Conservation (phyloP, 2,113 vertebrate genomes). For the Cettia cetti region DNA sequence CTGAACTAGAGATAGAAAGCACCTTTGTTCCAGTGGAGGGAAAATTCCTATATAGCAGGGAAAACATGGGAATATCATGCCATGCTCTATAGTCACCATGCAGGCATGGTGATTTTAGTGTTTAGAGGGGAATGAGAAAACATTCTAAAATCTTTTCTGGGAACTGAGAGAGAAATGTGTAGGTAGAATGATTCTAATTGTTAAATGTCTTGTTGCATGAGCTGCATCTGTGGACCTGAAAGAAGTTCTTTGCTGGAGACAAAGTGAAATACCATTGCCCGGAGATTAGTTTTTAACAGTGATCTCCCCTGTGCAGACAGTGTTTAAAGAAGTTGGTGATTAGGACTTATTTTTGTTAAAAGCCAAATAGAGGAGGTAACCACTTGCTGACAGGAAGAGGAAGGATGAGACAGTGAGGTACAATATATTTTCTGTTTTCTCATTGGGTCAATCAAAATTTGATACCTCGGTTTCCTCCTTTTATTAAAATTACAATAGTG, state of each 20-base stretch:
- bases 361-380: not conserved
- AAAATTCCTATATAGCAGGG: not conserved
- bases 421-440: not conserved
- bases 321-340: not conserved
- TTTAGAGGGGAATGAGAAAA: not conserved
- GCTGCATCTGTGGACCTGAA: not conserved
- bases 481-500: not conserved
- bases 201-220: fast-evolving
- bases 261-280: not conserved
- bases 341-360: not conserved
- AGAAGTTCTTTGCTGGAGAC: not conserved
- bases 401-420: not conserved
- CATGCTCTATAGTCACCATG: not conserved
- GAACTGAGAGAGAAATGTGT: not conserved
- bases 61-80: not conserved
- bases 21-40: not conserved
- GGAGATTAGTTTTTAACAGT: not conserved
- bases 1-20: not conserved
- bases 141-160: not conserved
- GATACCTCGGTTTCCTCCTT: not conserved
- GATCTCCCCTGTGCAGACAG: not conserved
- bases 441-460: not conserved
- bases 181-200: not conserved
- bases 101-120: not conserved
- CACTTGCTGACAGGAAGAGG: not conserved